Conservation (phyloP, 2,888 invertebrate species). For the Pachydiplax longipennis region DNA sequence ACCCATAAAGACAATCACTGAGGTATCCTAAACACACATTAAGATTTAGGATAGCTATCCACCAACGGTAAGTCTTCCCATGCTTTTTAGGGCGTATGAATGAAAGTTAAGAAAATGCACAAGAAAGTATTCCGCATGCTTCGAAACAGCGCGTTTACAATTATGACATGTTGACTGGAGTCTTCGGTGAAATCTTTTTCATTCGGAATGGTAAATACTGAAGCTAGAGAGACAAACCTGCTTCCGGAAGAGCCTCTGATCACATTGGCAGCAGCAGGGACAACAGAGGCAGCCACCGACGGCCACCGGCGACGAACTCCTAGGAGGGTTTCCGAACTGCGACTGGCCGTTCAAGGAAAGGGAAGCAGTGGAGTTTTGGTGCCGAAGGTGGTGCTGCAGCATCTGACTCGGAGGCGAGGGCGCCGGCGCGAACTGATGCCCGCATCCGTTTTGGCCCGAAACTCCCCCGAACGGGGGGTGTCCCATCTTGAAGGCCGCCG, state of each 20-base stretch:
- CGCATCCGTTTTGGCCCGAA: neutral
- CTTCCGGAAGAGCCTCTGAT: constrained; percentile 1
- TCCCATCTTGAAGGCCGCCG: constrained; percentile 10
- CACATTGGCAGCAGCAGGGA: neutral
- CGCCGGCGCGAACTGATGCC: constrained; percentile 11
- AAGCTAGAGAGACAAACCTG: neutral
- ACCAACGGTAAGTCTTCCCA: too few species aligned
- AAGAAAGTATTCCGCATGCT: too few species aligned
- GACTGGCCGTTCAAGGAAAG: neutral
- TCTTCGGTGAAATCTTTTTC: too few species aligned
- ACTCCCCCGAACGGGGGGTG: constrained; percentile 17
- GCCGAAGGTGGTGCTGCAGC: neutral
- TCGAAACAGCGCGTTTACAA: too few species aligned
- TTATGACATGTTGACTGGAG: too few species aligned
- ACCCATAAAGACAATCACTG: too few species aligned
- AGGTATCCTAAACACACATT: too few species aligned
- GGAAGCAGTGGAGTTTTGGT: neutral
- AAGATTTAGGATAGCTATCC: too few species aligned
- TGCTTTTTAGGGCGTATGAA: too few species aligned
- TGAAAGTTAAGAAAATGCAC: too few species aligned
- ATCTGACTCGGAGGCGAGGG: neutral
- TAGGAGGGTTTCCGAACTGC: neutral
- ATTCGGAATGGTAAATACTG: too few species aligned
- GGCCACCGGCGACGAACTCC: neutral
- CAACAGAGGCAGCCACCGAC: neutral